These are phyloP conservation scores for Psophia crepitans DNA, from an alignment of 2,113 vertebrate genomes.

Conservation along the genomic window DNA sequence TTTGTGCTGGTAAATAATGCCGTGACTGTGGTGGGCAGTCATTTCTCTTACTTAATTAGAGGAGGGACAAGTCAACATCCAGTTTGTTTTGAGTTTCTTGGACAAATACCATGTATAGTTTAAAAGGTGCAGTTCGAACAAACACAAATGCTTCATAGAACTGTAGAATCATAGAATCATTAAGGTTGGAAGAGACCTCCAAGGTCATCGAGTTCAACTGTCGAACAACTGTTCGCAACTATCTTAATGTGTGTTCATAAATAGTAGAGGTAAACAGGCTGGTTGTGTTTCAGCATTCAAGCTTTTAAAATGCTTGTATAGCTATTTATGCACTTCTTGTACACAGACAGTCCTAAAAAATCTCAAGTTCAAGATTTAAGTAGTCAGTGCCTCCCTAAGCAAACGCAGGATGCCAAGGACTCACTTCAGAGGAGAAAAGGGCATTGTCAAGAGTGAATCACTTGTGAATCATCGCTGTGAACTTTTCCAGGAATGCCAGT, in stretches of 20 bases:
- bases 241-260: background rate
- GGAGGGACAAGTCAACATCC: background rate
- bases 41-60: conserved; percentile 13
- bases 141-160: background rate
- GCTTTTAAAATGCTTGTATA: background rate
- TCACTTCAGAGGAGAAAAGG: background rate
- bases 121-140: background rate
- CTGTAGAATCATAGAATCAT: too few species aligned
- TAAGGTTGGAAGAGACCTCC: too few species aligned
- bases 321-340: background rate
- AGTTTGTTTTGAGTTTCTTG: background rate
- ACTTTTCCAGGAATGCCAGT: conserved; percentile 51
- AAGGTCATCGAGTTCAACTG: too few species aligned
- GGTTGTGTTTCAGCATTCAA: background rate
- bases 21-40: background rate
- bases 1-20: background rate
- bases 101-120: background rate
- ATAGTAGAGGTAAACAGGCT: background rate
- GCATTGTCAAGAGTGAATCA: conserved; percentile 13
- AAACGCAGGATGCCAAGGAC: background rate
- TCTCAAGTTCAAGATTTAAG: background rate
- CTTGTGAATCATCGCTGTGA: conserved; percentile 52
- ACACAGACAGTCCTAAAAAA: background rate
- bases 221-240: too few species aligned
- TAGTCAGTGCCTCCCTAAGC: background rate